A percentile compares a stretch with the other conserved stretches of the same genome.
These are phyloP conservation scores for Erebia ligea DNA, from an alignment of 2,888 invertebrate species.

Conservation along the genomic window DNA sequence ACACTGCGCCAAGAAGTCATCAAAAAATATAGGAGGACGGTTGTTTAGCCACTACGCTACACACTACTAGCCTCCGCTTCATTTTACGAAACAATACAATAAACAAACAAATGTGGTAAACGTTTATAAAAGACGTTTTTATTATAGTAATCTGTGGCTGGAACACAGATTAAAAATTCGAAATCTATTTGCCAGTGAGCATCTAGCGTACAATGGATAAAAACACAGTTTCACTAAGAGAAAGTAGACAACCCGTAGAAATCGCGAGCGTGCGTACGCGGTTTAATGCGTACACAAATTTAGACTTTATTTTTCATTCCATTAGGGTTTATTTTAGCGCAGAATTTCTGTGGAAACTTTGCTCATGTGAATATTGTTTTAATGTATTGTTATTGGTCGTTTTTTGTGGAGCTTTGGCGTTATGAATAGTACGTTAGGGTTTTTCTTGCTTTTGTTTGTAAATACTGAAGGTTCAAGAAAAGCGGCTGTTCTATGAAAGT, in stretches of 20 bases:
- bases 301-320: constrained; percentile 37
- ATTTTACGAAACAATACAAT: no score
- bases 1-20: no score
- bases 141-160: background rate
- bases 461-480: constrained; percentile 2
- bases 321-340: constrained; percentile 28
- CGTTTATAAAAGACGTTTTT: background rate
- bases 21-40: no score
- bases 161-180: constrained; percentile 34
- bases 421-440: constrained; percentile 12
- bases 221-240: constrained; percentile 80
- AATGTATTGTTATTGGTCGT: constrained; percentile 32
- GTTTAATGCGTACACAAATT: constrained; percentile 36
- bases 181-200: constrained; percentile 42
- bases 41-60: no score
- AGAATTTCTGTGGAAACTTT: constrained; percentile 22
- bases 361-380: constrained; percentile 25
- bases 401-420: constrained; percentile 22
- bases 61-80: no score
- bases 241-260: constrained; percentile 71
- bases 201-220: constrained; percentile 67
- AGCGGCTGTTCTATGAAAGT: background rate
- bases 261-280: constrained; percentile 46
- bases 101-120: no score
- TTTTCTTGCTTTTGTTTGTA: background rate